Evolutionary conservation across 2,113 vertebrate genomes (phyloP).

Genomic region (Cebus imitator): DNA sequence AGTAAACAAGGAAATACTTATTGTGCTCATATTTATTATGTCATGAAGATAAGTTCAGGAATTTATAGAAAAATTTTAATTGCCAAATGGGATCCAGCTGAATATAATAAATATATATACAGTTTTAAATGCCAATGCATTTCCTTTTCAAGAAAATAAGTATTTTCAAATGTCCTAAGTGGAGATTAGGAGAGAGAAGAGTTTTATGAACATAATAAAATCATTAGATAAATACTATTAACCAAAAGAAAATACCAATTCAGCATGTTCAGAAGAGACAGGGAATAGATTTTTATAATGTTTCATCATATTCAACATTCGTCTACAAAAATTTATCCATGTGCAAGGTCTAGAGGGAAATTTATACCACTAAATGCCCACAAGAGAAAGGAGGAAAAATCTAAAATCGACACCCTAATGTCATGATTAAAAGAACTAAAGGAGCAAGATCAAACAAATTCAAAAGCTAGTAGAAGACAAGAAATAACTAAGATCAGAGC

Average conservation of each 20-base stretch:
- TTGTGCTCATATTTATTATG: not conserved
- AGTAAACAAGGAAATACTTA: not conserved
- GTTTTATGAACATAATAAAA: slow-evolving; percentile 17
- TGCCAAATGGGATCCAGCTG: not conserved
- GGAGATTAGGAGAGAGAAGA: not conserved
- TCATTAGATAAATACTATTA: not conserved
- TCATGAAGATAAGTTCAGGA: not conserved
- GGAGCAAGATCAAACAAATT: too few relatives aligned
- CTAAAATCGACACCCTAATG: too few relatives aligned
- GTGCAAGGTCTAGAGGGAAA: too few relatives aligned
- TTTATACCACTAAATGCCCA: too few relatives aligned
- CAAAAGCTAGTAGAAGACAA: too few relatives aligned
- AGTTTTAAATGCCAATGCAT: not conserved
- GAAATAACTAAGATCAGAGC: too few relatives aligned
- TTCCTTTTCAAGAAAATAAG: not conserved
- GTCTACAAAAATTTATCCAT: not conserved
- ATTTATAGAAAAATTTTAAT: not conserved
- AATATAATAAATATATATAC: not conserved
- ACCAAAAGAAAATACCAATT: not conserved
- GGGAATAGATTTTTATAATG: not conserved
- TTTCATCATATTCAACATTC: not conserved
- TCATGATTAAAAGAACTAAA: too few relatives aligned
- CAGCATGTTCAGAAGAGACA: not conserved
- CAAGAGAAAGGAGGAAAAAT: too few relatives aligned
- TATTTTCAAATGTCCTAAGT: not conserved